A percentile compares a stretch with the other conserved stretches of the same genome.
Evolutionary conservation across 1,140 invertebrate genomes (phyloP).

Genomic region (Formica selysi): DNA sequence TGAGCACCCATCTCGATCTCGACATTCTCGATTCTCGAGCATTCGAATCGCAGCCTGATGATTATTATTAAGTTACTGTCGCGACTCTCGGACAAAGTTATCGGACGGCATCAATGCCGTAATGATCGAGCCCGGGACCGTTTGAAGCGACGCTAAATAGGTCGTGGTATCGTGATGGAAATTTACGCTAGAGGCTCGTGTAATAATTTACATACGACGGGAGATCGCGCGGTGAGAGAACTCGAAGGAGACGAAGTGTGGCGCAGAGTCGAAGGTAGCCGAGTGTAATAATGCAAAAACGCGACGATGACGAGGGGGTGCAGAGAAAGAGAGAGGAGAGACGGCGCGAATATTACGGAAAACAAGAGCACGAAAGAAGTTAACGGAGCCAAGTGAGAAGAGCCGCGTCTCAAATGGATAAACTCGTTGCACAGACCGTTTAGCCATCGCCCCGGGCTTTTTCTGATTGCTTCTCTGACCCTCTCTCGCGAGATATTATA

Average conservation of each 20-base stretch:
- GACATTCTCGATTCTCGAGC: conserved; percentile 13
- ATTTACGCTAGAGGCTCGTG: conserved; percentile 45
- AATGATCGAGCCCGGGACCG: conserved; percentile 34
- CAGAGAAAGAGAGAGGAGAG: background rate
- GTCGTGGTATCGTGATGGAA: conserved; percentile 42
- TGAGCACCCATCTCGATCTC: conserved; percentile 36
- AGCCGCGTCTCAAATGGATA: conserved; percentile 66
- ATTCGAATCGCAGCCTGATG: conserved; percentile 38
- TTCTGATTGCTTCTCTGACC: conserved; percentile 75
- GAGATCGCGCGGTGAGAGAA: background rate
- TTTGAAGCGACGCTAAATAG: conserved; percentile 36
- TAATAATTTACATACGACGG: conserved; percentile 53
- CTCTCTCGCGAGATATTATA: conserved; percentile 73
- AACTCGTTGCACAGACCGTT: conserved; percentile 75
- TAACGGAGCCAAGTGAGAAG: conserved; percentile 60
- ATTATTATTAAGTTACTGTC: conserved; percentile 61
- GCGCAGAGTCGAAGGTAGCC: conserved; percentile 24
- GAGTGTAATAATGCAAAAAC: conserved; percentile 72
- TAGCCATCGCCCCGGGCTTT: conserved; percentile 76
- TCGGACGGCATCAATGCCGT: conserved; percentile 22
- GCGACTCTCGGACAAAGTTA: conserved; percentile 6
- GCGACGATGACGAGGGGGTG: conserved; percentile 16
- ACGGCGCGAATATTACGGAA: conserved; percentile 66
- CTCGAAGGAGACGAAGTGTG: background rate
- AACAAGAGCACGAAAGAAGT: conserved; percentile 57